These are phyloP conservation scores for Propithecus coquereli DNA, from an alignment of 2,113 vertebrate genomes.

Conservation along the genomic window DNA sequence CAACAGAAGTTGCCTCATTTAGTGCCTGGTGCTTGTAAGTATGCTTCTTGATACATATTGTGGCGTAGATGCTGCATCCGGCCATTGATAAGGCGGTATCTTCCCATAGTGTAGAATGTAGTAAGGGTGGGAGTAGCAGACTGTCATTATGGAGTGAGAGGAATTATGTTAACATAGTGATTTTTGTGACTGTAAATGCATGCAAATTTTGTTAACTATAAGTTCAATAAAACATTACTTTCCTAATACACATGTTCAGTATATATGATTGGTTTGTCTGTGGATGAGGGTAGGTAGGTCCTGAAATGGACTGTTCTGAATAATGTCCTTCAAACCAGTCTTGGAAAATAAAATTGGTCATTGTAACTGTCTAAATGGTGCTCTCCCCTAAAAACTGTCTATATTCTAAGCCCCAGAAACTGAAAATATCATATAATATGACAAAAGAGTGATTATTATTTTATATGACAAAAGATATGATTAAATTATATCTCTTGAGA, in stretches of 20 bases:
- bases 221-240: not conserved
- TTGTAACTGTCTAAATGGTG: not conserved
- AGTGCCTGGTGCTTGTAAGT: not conserved
- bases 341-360: not conserved
- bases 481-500: too few species aligned
- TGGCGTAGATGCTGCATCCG: not conserved
- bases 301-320: not conserved
- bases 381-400: fast-evolving
- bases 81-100: not conserved
- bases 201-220: too few species aligned
- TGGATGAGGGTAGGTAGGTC: not conserved
- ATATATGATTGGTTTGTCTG: not conserved
- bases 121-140: not conserved
- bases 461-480: not conserved
- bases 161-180: not conserved
- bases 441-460: not conserved
- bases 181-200: not conserved
- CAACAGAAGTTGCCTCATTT: not conserved
- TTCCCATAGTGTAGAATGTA: not conserved
- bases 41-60: not conserved
- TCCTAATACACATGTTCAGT: not conserved
- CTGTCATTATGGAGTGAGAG: not conserved
- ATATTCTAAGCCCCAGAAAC: not conserved
- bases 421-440: not conserved
- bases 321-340: not conserved